Base-by-base conservation (phyloP, 37 sponge, comb jelly and placozoan species). In the Cladorhizidae sp. region DNA sequence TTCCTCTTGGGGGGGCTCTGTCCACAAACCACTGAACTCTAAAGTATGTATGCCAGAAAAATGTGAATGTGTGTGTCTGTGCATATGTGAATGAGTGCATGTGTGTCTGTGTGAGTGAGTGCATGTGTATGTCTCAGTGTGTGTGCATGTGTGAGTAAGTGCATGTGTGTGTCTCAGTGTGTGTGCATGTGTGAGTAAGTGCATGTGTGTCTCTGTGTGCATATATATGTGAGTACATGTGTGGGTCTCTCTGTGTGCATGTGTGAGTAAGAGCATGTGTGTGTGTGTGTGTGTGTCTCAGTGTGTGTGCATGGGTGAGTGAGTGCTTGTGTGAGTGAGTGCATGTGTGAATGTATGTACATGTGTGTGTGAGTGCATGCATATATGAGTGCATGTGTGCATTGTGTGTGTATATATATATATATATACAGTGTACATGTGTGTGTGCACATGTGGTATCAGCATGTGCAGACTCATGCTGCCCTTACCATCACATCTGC, bases 1-100 rank as follows among this genome's bases (percentile, higher is more conserved):
- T 55, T 70, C 57, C 55, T 75, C 79, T 51, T 70, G 17, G 85
- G 85, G 23, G 72, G 77, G 58, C 79, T 75, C 67, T 74, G 40
- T 9, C 67, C 67, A 65, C 2, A 3, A 65, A 35, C 11, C 20
- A 59, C 6, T 17, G 61, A 12, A 59, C 61, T 59, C 28, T 26
- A 59, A 26, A 54, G 5, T 17, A 59, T 59, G 61, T 59, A 59
- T 26, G 28, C 3, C 15, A 28, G 17, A 28, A 59, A 59, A 28
- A 20, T 54, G 17, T 54, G n/a, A n/a, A n/a, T n/a, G n/a, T n/a
- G 49, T 45, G 9, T 45, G 9, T 45, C 8, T 45, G 9, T 9
- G 9, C 9, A 9, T 45, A 9, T 45, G 49, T 45, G 49, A 12
- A 45, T 45, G 49, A 12, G 9, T 45, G 49, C 9, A 45, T 45